Conservation (phyloP, 2,113 vertebrate genomes). For the Mirounga angustirostris region DNA sequence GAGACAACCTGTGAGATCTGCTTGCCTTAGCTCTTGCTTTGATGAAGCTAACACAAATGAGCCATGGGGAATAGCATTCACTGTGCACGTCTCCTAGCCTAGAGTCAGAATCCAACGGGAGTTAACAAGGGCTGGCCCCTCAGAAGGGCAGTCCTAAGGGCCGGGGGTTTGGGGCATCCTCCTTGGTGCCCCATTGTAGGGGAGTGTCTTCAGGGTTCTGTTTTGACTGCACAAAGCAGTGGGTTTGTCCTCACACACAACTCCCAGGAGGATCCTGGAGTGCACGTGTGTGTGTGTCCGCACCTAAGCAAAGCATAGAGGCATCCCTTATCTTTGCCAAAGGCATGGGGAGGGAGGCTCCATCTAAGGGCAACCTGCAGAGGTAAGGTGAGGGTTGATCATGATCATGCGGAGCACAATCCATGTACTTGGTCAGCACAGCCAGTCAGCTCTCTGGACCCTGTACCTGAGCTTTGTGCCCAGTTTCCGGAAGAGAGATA, state of each 20-base stretch:
- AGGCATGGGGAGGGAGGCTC: neutral
- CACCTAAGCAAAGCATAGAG: neutral
- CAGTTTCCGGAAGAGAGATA: neutral
- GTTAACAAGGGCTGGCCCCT: neutral
- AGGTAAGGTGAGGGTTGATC: neutral
- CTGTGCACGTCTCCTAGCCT: neutral
- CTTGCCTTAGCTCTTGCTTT: constrained; percentile 21
- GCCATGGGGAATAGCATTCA: neutral
- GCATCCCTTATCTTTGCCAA: neutral
- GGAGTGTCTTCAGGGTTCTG: neutral
- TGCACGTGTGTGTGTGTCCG: fast-evolving
- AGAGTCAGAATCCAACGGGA: neutral
- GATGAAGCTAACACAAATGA: neutral
- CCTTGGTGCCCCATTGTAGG: neutral
- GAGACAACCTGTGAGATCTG: neutral
- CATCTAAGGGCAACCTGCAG: neutral
- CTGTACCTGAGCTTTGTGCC: neutral
- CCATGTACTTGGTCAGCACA: neutral
- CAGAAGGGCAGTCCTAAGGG: neutral
- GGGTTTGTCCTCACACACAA: too few relatives aligned
- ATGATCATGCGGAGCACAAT: neutral
- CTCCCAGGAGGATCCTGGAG: neutral
- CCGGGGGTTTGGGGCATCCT: neutral
- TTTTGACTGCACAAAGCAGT: neutral
- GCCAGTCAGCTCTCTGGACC: neutral